phyloP scores from a whole-genome alignment of 2,888 invertebrate species.

The Stictocephala bisonia region DNA sequence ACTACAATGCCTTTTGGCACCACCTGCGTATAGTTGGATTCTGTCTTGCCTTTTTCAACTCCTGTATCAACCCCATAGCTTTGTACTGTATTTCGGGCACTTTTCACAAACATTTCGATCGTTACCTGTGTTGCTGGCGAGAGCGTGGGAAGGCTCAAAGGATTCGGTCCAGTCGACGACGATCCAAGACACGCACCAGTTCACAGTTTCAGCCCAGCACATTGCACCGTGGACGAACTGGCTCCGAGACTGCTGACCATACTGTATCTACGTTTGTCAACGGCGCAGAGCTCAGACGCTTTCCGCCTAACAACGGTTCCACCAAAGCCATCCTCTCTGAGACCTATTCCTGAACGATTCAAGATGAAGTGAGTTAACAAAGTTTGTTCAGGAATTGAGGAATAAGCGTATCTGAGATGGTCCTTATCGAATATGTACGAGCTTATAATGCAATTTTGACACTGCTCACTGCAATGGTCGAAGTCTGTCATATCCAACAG shows the following conservation, averaged over 20 bases:
- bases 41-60: constrained; percentile 89
- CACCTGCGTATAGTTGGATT: constrained; percentile 83
- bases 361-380: too few relatives aligned
- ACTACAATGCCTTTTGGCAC: constrained; percentile 82
- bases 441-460: too few relatives aligned
- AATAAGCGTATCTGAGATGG: too few relatives aligned
- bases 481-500: too few relatives aligned
- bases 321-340: too few relatives aligned
- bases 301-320: too few relatives aligned
- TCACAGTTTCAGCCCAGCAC: constrained; percentile 50
- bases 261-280: constrained; percentile 51
- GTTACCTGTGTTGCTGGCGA: constrained; percentile 80
- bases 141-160: not conserved
- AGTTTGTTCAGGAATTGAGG: too few relatives aligned
- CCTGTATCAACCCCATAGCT: constrained; percentile 90
- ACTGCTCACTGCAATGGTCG: too few relatives aligned
- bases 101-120: constrained; percentile 79
- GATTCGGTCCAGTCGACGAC: constrained; percentile 16
- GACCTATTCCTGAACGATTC: too few relatives aligned
- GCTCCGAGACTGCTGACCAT: constrained; percentile 46
- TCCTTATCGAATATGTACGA: too few relatives aligned
- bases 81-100: constrained; percentile 89
- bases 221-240: constrained; percentile 65
- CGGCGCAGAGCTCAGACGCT: too few relatives aligned
- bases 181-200: constrained; percentile 48